Evolutionary conservation across 2,797 vertebrate species (phyloP), one percentile per base, ranked within the genome.

Genomic region (Dipus sagitta): DNA sequence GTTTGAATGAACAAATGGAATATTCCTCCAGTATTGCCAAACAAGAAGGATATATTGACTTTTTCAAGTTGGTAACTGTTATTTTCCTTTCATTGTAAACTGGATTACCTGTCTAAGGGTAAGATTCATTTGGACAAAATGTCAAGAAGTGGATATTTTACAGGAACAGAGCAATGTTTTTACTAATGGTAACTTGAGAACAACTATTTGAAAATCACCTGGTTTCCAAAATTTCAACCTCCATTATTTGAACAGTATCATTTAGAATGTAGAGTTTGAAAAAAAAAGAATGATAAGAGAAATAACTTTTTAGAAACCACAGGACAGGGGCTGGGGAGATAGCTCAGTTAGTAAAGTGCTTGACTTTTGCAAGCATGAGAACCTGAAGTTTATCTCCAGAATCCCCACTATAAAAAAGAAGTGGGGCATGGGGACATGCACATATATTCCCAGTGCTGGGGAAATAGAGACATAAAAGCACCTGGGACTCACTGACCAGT

Each of bases 1-100:
- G 79, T 95, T 86, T 81, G 79, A 94, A 92, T 76, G 76, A 88
- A 77, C 38, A 94, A 84, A 86, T 82, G 68, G 70, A 75, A 82
- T 80, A 85, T 85, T 92, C 30, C 23, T 90, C 77, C 81, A 9
- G n/a, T 93, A 78, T 94, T 79, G 82, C 71, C 38, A 93, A 90
- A 94, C 2, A 91, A 90, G 52, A 28, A 87, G n/a, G 71, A 72
- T 87, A 93, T 83, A 54, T 54, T 1, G 8, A 54, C 54, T 54
- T 54, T 54, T 54, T 54, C 54, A 7, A 54, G 54, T 15, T 47
- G 14, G 54, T 54, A 54, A 54, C 1, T 54, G 14, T 54, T 54
- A 12, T 54, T 54, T 54, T 54, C 54, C 54, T 54, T 54, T 15
- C 13, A 54, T 54, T 54, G 13, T 54, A 54, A 12, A 54, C 54